Conservation (phyloP, 2,797 vertebrate genomes). For the Tokudaia muenninki region DNA sequence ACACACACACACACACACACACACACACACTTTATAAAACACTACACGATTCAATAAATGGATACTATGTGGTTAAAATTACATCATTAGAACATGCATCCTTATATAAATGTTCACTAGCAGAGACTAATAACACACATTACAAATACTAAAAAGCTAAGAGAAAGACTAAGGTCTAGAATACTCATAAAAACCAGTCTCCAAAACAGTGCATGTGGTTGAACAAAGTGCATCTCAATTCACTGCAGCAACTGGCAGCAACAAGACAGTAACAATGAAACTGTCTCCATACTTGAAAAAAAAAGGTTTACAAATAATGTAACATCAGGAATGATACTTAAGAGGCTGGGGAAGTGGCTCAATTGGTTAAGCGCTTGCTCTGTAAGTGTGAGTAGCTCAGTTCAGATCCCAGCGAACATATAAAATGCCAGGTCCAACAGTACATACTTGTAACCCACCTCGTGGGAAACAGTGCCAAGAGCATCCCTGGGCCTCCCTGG, state of each 20-base stretch:
- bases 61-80: neutral
- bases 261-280: neutral
- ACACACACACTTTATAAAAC: neutral
- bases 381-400: too few relatives aligned
- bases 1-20: too few relatives aligned
- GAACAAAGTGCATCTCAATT: accelerated
- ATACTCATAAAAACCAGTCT: neutral
- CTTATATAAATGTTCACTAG: neutral
- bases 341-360: neutral
- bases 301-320: neutral
- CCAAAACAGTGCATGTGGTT: neutral
- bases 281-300: neutral
- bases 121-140: neutral
- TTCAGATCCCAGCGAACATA: neutral
- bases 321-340: neutral
- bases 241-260: neutral
- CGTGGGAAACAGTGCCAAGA: neutral
- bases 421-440: neutral
- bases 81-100: neutral
- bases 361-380: too few relatives aligned
- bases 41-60: neutral
- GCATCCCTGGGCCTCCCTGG: too few relatives aligned
- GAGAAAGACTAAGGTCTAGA: neutral
- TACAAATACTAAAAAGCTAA: neutral
- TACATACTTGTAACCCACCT: neutral